Evolutionary conservation across 2,888 invertebrate genomes (phyloP).

Genomic region (Dinocampus coccinellae): DNA sequence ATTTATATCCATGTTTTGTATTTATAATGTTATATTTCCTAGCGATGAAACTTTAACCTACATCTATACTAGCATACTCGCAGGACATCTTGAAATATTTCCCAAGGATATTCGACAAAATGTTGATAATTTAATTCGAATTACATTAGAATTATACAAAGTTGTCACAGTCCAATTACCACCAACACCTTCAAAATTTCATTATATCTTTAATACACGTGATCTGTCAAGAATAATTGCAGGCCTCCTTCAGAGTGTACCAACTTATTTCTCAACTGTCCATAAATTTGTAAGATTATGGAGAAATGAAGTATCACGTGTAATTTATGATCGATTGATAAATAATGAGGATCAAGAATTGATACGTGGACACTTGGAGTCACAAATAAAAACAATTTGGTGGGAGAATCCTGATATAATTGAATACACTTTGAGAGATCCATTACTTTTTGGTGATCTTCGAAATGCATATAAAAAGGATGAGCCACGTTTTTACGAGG

Average conservation of each 20-base stretch:
- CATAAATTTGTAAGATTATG: constrained; percentile 86
- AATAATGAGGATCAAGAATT: constrained; percentile 77
- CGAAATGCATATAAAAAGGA: constrained; percentile 86
- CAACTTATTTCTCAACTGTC: constrained; percentile 77
- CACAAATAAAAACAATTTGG: constrained; percentile 74
- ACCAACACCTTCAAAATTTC: constrained; percentile 93
- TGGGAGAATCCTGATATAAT: constrained; percentile 68
- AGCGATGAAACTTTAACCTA: constrained; percentile 81
- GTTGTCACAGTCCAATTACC: constrained; percentile 83
- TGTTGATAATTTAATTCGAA: constrained; percentile 78
- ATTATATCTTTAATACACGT: constrained; percentile 94
- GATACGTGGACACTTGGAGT: constrained; percentile 75
- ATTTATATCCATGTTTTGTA: constrained; percentile 91
- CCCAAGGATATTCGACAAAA: constrained; percentile 76
- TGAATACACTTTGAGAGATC: constrained; percentile 84
- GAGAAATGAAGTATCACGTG: constrained; percentile 91
- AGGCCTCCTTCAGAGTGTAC: constrained; percentile 83
- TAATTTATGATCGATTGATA: constrained; percentile 90
- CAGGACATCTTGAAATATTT: constrained; percentile 83
- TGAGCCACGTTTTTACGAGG: constrained; percentile 87
- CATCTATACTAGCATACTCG: constrained; percentile 86
- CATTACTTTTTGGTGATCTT: constrained; percentile 90
- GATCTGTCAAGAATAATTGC: constrained; percentile 89
- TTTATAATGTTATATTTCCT: constrained; percentile 89
- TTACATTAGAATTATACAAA: constrained; percentile 88